Conservation (phyloP, 2,113 vertebrate genomes). For the Tyrannus savana region DNA sequence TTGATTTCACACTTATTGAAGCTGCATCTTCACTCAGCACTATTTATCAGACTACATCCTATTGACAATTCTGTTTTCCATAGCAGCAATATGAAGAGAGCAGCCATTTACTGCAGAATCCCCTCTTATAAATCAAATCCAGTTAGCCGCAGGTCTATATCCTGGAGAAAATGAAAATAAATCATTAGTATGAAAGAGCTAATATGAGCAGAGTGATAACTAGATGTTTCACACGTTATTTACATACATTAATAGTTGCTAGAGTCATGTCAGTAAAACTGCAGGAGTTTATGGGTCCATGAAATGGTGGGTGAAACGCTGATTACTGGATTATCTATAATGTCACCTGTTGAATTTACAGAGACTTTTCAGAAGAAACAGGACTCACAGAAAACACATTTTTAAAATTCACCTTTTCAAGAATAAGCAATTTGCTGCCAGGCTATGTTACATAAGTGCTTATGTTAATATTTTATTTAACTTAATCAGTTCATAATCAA, state of each 20-base stretch:
- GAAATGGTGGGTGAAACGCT: conserved; percentile 46
- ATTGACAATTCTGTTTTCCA: conserved; percentile 83
- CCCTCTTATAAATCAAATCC: conserved; percentile 83
- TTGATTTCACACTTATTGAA: conserved; percentile 76
- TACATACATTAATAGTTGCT: conserved; percentile 64
- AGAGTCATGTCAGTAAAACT: conserved; percentile 58
- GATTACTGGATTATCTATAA: conserved; percentile 49
- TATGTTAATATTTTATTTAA: conserved; percentile 5
- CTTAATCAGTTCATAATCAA: conserved; percentile 35
- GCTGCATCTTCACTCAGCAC: conserved; percentile 78
- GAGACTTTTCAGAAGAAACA: conserved; percentile 6
- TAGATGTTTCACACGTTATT: conserved; percentile 68
- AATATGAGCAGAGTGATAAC: conserved; percentile 73
- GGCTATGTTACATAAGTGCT: background rate
- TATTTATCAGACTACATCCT: conserved; percentile 80
- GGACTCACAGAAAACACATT: background rate
- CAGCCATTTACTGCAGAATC: conserved; percentile 77
- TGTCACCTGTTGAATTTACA: conserved; percentile 39
- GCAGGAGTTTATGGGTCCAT: conserved; percentile 58
- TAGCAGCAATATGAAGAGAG: conserved; percentile 70
- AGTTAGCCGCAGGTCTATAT: conserved; percentile 80
- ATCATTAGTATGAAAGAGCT: conserved; percentile 79
- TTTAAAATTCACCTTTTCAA: conserved; percentile 11
- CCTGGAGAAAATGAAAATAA: conserved; percentile 86
- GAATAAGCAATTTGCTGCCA: background rate